Evolutionary conservation across 2,888 invertebrate species (phyloP), one percentile per base, ranked within the genome.

Genomic region (Apamea epomidion): DNA sequence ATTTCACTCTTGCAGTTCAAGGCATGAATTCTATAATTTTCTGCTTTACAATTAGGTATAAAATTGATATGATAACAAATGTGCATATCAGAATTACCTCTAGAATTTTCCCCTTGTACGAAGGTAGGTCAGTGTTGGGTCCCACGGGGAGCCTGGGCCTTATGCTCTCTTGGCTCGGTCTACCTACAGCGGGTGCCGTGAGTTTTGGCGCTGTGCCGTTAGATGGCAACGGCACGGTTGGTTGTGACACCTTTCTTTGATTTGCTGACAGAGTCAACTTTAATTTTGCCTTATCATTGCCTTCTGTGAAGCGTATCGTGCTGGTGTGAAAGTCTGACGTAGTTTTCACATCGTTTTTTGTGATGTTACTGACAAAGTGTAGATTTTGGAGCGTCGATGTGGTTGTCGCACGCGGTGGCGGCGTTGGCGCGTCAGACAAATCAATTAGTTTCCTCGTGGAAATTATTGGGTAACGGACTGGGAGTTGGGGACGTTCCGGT

Each of bases 21-120:
- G 90, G 90, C 89, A 92, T 85, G 85, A 85, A 92, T 88, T 91
- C 91, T 89, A 91, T 90, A 89, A 92, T 85, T 88, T 91, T 92
- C 79, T 93, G 91, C 92, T 92, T 94, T 85, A 94, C 83, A 88
- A 91, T 83, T 89, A 94, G 91, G 90, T 94, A 95, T 88, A 96
- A 89, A 85, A 96, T 94, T 87, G 95, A 95, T 93, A 96, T 92
- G 91, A 95, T 92, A 91, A 96, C 91, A 93, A 96, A 94, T 92
- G 93, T 94, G 93, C 95, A 95, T 93, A 96, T 94, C 93, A 94
- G 91, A 94, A 94, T 96, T 96, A 96, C 96, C 96, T 96, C 96
- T 93, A 93, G 94, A 84, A 92, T 87, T 90, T 91, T 94, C 83
- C 91, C 92, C 89, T 90, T 93, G 91, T 87, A 91, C 81, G 92